A percentile compares a stretch with the other conserved stretches of the same genome.
Evolutionary conservation across 2,797 vertebrate genomes (phyloP).

Genomic region (Rallus crepitans): DNA sequence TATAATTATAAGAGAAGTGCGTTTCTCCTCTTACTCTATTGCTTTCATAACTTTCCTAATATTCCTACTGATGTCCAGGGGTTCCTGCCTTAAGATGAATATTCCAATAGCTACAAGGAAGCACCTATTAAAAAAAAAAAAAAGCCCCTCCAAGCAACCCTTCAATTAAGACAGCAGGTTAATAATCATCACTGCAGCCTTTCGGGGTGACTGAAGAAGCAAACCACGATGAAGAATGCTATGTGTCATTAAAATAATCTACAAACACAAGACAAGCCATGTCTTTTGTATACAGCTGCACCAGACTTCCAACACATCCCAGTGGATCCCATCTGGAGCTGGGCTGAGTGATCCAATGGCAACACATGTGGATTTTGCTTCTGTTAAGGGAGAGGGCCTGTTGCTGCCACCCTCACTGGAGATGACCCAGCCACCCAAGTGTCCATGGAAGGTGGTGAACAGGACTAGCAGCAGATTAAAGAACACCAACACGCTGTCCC

Average conservation of each 20-base stretch:
- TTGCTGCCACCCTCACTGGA: neutral
- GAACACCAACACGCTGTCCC: too few species aligned
- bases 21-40: neutral
- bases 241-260: neutral
- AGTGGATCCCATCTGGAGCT: rapidly evolving
- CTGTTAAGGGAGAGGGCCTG: neutral
- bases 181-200: neutral
- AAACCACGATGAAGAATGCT: neutral
- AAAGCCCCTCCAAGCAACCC: neutral
- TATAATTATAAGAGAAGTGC: neutral
- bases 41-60: neutral
- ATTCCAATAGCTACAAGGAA: neutral
- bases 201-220: neutral
- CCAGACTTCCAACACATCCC: neutral
- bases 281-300: neutral
- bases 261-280: neutral
- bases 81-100: neutral
- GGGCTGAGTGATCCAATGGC: neutral
- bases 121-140: neutral
- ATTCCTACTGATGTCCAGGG: neutral
- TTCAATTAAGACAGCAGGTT: neutral
- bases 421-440: neutral
- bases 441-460: rapidly evolving
- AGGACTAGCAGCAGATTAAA: neutral
- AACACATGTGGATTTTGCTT: neutral